These are phyloP conservation scores for Acleris emargana DNA, from an alignment of 2,888 invertebrate species.

Conservation along the genomic window DNA sequence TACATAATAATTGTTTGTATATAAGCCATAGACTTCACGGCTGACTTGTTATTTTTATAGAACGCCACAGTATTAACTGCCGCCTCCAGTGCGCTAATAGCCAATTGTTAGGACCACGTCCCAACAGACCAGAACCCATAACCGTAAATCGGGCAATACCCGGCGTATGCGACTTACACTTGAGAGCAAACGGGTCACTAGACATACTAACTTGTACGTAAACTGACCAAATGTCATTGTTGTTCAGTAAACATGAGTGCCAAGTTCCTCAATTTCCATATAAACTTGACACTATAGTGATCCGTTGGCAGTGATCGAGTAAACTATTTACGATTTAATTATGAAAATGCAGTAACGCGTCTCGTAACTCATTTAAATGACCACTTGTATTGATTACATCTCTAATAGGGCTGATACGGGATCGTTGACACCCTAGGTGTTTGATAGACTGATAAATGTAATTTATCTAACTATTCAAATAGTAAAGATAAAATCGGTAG, in stretches of 20 bases:
- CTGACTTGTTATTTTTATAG: background rate
- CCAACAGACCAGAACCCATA: conserved; percentile 31
- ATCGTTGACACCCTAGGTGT: conserved; percentile 30
- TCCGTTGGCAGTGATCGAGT: no score
- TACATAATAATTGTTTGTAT: no score
- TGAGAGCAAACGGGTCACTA: no score
- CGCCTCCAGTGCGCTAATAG: conserved; percentile 37
- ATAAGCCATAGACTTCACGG: background rate
- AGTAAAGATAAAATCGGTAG: conserved; percentile 26
- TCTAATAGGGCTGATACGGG: conserved; percentile 24
- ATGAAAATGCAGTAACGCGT: conserved; percentile 48
- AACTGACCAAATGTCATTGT: no score
- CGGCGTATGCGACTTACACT: conserved; percentile 14
- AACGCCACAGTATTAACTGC: background rate
- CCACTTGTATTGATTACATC: conserved; percentile 32
- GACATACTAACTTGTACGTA: no score
- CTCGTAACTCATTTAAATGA: conserved; percentile 46
- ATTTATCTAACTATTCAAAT: conserved; percentile 27
- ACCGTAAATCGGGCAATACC: conserved; percentile 43
- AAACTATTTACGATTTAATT: conserved; percentile 44
- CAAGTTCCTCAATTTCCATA: no score
- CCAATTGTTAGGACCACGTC: conserved; percentile 40
- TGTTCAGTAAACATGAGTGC: no score
- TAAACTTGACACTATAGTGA: no score
- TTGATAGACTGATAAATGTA: conserved; percentile 28